Evolutionary conservation across 2,888 invertebrate genomes (phyloP), one percentile per base, ranked within the genome.

Genomic region (Philopedon plagiatum): DNA sequence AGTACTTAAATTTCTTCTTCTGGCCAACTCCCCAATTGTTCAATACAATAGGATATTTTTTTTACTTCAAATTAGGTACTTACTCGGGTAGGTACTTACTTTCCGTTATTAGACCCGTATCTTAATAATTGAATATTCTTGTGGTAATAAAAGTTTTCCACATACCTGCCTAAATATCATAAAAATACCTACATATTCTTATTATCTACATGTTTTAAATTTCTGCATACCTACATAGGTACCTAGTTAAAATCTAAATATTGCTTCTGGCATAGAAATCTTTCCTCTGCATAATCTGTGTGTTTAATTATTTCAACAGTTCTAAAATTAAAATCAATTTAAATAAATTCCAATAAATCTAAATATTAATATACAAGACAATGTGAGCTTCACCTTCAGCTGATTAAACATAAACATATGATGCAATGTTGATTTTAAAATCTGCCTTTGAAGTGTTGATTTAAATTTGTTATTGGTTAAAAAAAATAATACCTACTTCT

Each of bases 371-470:
- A 13, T n/a, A 34, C 51, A 23, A 63, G 34, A 63, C 63, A 63
- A 49, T 63, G 19, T 46, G 51, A 7, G 44, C 29, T n/a, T 51
- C 18, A 66, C 66, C 66, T 66, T 66, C 66, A 66, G 58, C 66
- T 66, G 66, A 46, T 58, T 46, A 66, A 66, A 66, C 58, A 58
- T 66, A 66, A 66, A 66, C 57, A 66, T 46, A 58, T 66, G 66
- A 66, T 49, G 49, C 49, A 49, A 49, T 13, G 49, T 49, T 49
- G 49, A 13, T 23, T 49, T 49, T 49, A 13, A 49, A 26, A 26
- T 49, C 26, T 49, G 49, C 26, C 23, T 49, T 2, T 46, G 2
- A 2, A 46, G 46, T 49, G 49, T 49, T 26, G n/a, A 49, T 49
- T 26, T 49, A 18, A 41, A 41, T 41, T 41, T 15, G 18, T 18